phyloP scores from a whole-genome alignment of 2,113 vertebrate genomes.

The Cariama cristata region DNA sequence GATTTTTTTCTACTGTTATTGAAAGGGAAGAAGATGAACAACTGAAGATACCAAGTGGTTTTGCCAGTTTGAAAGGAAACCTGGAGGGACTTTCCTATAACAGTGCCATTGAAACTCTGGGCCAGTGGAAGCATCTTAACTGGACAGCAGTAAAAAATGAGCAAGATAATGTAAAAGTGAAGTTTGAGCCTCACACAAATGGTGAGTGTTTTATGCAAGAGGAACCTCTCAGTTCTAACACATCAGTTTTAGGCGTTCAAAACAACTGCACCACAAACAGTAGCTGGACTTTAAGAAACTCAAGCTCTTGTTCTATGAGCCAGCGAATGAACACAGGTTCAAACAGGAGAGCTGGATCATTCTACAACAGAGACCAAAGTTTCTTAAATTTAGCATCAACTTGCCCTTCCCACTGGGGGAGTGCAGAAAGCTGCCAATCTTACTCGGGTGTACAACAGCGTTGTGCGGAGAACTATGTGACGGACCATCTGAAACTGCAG shows the following conservation, averaged over 20 bases:
- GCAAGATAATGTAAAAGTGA: slow-evolving; percentile 76
- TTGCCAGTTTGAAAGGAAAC: slow-evolving; percentile 72
- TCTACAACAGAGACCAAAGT: slow-evolving; percentile 77
- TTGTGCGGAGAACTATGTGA: slow-evolving; percentile 70
- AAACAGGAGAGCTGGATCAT: slow-evolving; percentile 73
- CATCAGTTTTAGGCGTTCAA: slow-evolving; percentile 72
- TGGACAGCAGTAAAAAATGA: slow-evolving; percentile 82
- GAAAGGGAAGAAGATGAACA: slow-evolving; percentile 72
- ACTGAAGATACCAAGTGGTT: slow-evolving; percentile 50
- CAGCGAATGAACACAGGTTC: slow-evolving; percentile 68
- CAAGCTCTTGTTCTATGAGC: slow-evolving; percentile 57
- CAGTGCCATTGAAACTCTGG: slow-evolving; percentile 69
- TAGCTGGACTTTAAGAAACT: slow-evolving; percentile 74
- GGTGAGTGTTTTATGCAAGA: slow-evolving; percentile 78
- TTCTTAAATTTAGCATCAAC: slow-evolving; percentile 71
- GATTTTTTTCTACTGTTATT: slow-evolving; percentile 14
- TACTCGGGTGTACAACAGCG: slow-evolving; percentile 73
- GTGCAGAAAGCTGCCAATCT: slow-evolving; percentile 75
- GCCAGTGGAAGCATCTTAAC: slow-evolving; percentile 78
- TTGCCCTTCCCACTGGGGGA: slow-evolving; percentile 72
- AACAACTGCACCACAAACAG: slow-evolving; percentile 71
- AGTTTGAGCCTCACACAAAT: slow-evolving; percentile 48
- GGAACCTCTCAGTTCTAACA: slow-evolving; percentile 76
- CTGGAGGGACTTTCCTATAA: slow-evolving; percentile 75
- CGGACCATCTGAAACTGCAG: slow-evolving; percentile 81